Evolutionary conservation across 92 coral and sea anemone genomes (phyloP), one percentile per base, ranked within the genome.

Genomic region (Phenganax marumi): DNA sequence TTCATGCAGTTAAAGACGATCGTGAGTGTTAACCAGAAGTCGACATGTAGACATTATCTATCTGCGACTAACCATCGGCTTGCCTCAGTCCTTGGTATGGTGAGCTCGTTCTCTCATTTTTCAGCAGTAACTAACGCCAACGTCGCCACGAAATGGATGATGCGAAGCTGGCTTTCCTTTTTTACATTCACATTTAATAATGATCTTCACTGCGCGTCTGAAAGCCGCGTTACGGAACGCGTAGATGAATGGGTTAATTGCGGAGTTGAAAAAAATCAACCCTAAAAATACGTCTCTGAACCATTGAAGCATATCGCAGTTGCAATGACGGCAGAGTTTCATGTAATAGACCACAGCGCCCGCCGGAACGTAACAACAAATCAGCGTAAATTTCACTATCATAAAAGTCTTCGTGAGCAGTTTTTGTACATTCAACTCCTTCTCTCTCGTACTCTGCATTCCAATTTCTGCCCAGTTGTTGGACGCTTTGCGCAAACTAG

Each of bases 311-410:
- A 23, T 66, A 10, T 52, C 49, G 26, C 80, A 75, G 51, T 43
- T 75, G 21, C 80, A 75, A 13, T 64, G 46, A 17, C 18, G 23
- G 68, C 80, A 75, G 10, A 75, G 51, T 8, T 75, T 53, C 80
- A 75, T 52, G 51, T 19, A 24, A 16, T 75, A 75, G 10, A 56
- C 47, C 7, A 52, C 18, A 1, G 16, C 58, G 58, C 80, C 53
- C 12, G 17, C 80, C 10, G 80, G 80, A 13, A 56, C 16, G 16
- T 75, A 75, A 19, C 80, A 75, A 25, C 64, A 19, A 10, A 75
- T 23, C 13, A 75, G 55, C 9, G 68, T 66, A 22, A 16, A n/a
- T 8, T 53, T 23, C 65, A 54, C 53, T 17, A 24, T 4, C 7
- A 46, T 18, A 10, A 51, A 49, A 4, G 80, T 54, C 21, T 23